phyloP scores from a whole-genome alignment of 1,140 invertebrate species.

The Cotesia typhae region DNA sequence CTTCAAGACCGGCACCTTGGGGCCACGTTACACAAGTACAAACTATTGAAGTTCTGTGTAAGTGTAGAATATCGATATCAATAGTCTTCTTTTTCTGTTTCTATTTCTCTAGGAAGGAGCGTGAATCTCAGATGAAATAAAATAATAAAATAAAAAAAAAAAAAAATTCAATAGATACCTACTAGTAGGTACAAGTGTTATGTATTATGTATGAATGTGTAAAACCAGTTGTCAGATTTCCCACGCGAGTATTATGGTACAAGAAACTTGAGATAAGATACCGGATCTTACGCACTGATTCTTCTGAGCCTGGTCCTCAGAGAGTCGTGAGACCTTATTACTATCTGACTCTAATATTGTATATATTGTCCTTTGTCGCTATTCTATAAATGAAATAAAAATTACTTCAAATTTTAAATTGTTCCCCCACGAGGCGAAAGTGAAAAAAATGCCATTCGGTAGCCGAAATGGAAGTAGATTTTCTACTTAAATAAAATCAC shows the following conservation, averaged over 20 bases:
- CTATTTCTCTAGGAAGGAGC: no score
- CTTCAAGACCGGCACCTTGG: slow-evolving; percentile 69
- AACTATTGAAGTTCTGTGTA: slow-evolving; percentile 80
- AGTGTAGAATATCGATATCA: slow-evolving; percentile 52
- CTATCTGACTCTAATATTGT: neutral
- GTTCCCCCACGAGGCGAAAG: neutral
- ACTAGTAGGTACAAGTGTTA: neutral
- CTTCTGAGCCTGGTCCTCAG: neutral
- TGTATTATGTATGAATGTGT: neutral
- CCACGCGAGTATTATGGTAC: slow-evolving; percentile 1
- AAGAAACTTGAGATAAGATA: slow-evolving; percentile 20
- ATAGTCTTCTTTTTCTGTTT: no score
- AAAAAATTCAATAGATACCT: neutral
- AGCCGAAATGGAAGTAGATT: no score
- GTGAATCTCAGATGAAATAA: neutral
- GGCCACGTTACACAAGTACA: slow-evolving; percentile 74
- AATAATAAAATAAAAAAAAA: neutral
- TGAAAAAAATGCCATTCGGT: no score
- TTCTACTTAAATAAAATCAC: no score
- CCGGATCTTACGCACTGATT: slow-evolving; percentile 25
- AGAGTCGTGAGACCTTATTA: neutral
- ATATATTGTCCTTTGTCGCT: neutral
- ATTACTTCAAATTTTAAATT: neutral
- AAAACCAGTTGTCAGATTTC: slow-evolving; percentile 11
- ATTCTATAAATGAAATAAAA: no score